phyloP scores from a whole-genome alignment of 1,140 invertebrate genomes.

The Bombus superbus region DNA sequence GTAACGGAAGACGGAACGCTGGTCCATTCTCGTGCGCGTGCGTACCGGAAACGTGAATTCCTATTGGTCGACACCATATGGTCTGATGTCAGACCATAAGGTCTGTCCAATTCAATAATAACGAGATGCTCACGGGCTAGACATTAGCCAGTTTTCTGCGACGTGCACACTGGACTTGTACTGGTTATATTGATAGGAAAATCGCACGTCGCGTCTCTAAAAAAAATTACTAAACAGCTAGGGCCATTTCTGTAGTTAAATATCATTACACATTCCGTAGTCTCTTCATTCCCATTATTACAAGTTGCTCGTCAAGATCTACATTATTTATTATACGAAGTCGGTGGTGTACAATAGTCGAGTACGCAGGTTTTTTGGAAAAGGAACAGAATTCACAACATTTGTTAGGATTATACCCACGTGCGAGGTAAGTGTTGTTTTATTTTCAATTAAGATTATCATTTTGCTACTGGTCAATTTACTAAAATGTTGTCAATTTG shows the following conservation, averaged over 20 bases:
- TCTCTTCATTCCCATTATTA: background rate
- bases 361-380: background rate
- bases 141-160: conserved; percentile 77
- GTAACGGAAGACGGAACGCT: conserved; percentile 31
- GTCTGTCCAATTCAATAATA: conserved; percentile 81
- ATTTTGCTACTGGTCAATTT: background rate
- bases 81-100: conserved; percentile 82
- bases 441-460: too few relatives aligned
- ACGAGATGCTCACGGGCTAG: conserved; percentile 74
- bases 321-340: conserved; percentile 1
- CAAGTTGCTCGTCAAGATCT: conserved; percentile 1
- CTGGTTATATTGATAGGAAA: conserved; percentile 9
- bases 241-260: conserved; percentile 6
- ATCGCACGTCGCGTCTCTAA: conserved; percentile 12
- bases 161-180: conserved; percentile 57
- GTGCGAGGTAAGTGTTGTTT: conserved; percentile 31
- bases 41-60: conserved; percentile 55
- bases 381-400: background rate
- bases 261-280: conserved; percentile 3
- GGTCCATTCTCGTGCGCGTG: conserved; percentile 67
- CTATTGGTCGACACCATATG: conserved; percentile 80
- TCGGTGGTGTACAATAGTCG: background rate
- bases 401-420: conserved; percentile 48
- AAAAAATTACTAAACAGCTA: conserved; percentile 22
- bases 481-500: background rate